Conservation (phyloP, 1,140 invertebrate species). For the Diprion similis region DNA sequence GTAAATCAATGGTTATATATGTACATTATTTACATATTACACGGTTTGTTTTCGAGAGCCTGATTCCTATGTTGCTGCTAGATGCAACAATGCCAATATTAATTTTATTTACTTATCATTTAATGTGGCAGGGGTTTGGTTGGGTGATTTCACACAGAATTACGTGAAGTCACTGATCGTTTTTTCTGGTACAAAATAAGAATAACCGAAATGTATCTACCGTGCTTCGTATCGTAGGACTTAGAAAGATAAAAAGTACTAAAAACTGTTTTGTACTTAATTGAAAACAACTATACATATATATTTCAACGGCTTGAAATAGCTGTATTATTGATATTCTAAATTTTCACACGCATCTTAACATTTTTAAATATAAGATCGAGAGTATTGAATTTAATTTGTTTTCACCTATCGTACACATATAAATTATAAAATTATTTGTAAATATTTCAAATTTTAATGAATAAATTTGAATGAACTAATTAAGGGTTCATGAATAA, state of each 20-base stretch:
- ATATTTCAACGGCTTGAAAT: constrained; percentile 42
- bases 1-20: not conserved
- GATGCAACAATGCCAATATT: not conserved
- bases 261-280: constrained; percentile 55
- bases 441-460: constrained; percentile 23
- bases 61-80: not conserved
- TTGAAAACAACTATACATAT: constrained; percentile 43
- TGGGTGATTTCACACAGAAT: not conserved
- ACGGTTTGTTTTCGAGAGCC: not conserved
- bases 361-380: constrained; percentile 16
- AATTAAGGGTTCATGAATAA: constrained; percentile 1
- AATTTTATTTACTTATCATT: constrained; percentile 12
- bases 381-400: constrained; percentile 25
- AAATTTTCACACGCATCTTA: constrained; percentile 22
- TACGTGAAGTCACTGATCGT: constrained; percentile 1
- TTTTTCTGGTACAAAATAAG: constrained; percentile 34
- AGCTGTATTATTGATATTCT: constrained; percentile 29
- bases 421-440: constrained; percentile 31
- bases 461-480: not conserved
- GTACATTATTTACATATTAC: not conserved
- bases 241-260: constrained; percentile 27
- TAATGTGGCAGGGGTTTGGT: not conserved
- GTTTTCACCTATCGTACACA: constrained; percentile 24
- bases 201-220: constrained; percentile 31
- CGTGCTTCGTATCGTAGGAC: constrained; percentile 37